Evolutionary conservation across 2,797 vertebrate species (phyloP).

Genomic region (Pseudochaenichthys georgianus): DNA sequence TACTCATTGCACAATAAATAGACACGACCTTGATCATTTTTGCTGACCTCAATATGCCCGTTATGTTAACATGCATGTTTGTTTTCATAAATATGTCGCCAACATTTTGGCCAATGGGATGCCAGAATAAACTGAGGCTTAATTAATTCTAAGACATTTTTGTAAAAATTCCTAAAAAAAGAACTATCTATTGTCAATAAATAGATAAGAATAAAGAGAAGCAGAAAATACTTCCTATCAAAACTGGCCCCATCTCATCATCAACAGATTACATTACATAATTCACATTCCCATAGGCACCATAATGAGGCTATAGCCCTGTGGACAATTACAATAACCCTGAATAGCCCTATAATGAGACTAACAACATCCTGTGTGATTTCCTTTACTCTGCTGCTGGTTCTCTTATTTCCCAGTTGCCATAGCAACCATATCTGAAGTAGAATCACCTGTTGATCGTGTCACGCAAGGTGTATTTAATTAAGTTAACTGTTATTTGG

Average conservation of each 20-base stretch:
- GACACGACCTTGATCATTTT: no score
- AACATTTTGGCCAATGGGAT: no score
- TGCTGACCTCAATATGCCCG: no score
- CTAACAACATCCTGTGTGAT: conserved; percentile 4
- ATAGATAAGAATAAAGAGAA: not conserved
- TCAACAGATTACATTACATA: not conserved
- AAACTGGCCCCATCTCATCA: not conserved
- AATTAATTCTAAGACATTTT: no score
- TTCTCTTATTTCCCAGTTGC: not conserved
- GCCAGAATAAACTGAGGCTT: no score
- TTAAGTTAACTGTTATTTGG: conserved; percentile 8
- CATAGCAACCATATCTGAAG: not conserved
- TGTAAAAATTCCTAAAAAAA: no score
- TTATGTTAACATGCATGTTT: no score
- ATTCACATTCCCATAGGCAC: not conserved
- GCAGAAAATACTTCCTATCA: not conserved
- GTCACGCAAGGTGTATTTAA: not conserved
- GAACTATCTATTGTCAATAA: no score
- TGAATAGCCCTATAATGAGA: not conserved
- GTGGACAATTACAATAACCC: conserved; percentile 1
- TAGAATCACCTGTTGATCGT: not conserved
- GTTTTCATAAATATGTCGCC: no score
- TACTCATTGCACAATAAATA: no score
- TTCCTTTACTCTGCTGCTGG: not conserved
- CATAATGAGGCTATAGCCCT: conserved; percentile 1